These are phyloP conservation scores for Hemiprocne comata DNA, from an alignment of 2,113 vertebrate species.

Conservation along the genomic window DNA sequence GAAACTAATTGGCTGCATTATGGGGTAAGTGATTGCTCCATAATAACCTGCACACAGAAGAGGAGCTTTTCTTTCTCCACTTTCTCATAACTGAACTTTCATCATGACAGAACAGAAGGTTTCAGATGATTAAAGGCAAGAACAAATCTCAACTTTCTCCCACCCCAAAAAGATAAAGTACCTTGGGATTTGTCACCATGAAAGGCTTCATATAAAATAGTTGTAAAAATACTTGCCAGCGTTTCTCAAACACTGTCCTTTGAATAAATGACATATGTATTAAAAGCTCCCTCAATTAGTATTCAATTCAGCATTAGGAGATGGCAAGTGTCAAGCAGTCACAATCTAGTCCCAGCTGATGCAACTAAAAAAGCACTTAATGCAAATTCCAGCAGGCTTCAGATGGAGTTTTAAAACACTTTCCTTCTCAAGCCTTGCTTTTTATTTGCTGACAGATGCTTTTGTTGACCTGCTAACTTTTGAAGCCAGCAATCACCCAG, in stretches of 20 bases:
- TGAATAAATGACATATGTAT: constrained; percentile 30
- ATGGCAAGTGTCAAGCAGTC: constrained; percentile 25
- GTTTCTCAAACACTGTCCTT: not conserved
- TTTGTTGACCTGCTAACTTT: not conserved
- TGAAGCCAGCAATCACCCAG: not conserved
- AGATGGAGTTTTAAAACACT: not conserved
- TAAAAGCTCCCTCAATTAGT: constrained; percentile 15
- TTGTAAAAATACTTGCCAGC: constrained; percentile 1
- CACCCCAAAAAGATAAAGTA: constrained; percentile 1
- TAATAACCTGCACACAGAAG: not conserved
- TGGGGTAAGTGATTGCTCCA: not conserved
- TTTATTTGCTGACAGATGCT: constrained; percentile 48
- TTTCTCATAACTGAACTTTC: not conserved
- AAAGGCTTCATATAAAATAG: not conserved
- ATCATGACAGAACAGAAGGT: not conserved
- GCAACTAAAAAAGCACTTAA: constrained; percentile 19
- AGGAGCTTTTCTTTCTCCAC: not conserved
- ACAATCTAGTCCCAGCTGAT: constrained; percentile 50
- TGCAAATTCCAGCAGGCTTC: constrained; percentile 54
- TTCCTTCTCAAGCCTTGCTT: not conserved
- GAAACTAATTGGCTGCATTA: not conserved
- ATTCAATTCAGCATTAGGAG: constrained; percentile 16
- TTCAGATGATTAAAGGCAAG: constrained; percentile 4
- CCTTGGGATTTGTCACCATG: constrained; percentile 8
- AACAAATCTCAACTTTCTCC: not conserved